Percentiles rank a stretch among this genome's conserved stretches.
These are phyloP conservation scores for Dendroctonus valens DNA, from an alignment of 1,140 invertebrate genomes.

Conservation along the genomic window DNA sequence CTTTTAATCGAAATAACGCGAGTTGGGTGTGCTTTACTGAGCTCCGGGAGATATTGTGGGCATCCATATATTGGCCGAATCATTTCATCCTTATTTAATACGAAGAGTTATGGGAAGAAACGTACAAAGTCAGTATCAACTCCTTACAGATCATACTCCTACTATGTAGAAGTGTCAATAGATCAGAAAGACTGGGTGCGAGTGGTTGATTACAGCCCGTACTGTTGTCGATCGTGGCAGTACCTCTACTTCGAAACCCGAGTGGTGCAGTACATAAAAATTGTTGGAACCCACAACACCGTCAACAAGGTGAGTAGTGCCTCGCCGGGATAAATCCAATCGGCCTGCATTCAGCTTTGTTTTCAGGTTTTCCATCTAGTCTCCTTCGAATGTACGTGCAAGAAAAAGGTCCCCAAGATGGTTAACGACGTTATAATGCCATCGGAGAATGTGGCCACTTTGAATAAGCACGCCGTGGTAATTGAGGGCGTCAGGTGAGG, in stretches of 20 bases:
- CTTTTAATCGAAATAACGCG: no score
- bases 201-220: constrained; percentile 88
- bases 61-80: no score
- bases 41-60: no score
- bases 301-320: constrained; percentile 89
- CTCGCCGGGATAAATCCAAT: constrained; percentile 1
- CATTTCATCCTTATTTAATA: no score
- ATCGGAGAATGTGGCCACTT: constrained; percentile 87
- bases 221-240: constrained; percentile 95
- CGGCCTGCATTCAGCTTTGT: no score
- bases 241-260: constrained; percentile 87
- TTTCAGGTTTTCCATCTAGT: constrained; percentile 49
- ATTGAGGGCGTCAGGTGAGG: constrained; percentile 83
- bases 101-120: no score
- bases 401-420: constrained; percentile 70
- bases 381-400: constrained; percentile 86
- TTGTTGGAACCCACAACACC: constrained; percentile 94
- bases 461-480: constrained; percentile 84
- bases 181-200: constrained; percentile 94
- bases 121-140: no score
- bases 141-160: constrained; percentile 75
- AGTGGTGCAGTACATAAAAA: constrained; percentile 85
- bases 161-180: constrained; percentile 95
- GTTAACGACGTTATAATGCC: constrained; percentile 82
- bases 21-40: no score